These are phyloP conservation scores for Scaptomyza montana DNA, from an alignment of 1,140 invertebrate species.

Conservation along the genomic window DNA sequence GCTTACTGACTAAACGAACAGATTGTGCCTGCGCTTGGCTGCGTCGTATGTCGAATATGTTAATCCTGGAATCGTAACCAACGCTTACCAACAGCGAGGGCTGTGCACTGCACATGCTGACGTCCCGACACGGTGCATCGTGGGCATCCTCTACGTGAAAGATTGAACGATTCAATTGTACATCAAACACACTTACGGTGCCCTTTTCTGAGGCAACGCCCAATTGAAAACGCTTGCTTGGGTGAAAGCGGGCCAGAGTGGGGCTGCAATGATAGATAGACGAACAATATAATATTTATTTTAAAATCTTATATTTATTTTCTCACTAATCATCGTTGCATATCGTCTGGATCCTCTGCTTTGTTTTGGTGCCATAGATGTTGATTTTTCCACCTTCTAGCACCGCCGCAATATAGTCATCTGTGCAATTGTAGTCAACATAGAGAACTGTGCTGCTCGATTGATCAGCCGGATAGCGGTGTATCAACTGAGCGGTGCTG, in stretches of 20 bases:
- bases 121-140: slow-evolving; percentile 74
- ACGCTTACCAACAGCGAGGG: slow-evolving; percentile 73
- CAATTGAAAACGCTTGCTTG: slow-evolving; percentile 72
- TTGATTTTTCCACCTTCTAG: slow-evolving; percentile 72
- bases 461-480: slow-evolving; percentile 67
- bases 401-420: slow-evolving; percentile 80
- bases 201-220: slow-evolving; percentile 73
- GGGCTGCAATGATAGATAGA: slow-evolving; percentile 41
- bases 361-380: slow-evolving; percentile 76
- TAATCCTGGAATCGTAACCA: slow-evolving; percentile 80
- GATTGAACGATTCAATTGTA: slow-evolving; percentile 67
- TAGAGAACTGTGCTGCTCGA: slow-evolving; percentile 67
- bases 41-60: slow-evolving; percentile 76
- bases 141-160: slow-evolving; percentile 71
- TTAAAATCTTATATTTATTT: neutral
- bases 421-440: slow-evolving; percentile 76
- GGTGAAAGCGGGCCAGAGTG: slow-evolving; percentile 79
- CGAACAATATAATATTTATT: too few species aligned
- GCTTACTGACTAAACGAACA: slow-evolving; percentile 51
- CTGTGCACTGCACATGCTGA: slow-evolving; percentile 63
- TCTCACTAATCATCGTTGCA: slow-evolving; percentile 71
- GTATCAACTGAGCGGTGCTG: slow-evolving; percentile 61
- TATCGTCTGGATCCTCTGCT: slow-evolving; percentile 68
- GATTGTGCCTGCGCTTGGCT: slow-evolving; percentile 39
- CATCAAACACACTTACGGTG: slow-evolving; percentile 69